Percentiles rank a stretch among this genome's conserved stretches.
These are phyloP conservation scores for Dolichallabes microphthalmus DNA, from an alignment of 2,113 vertebrate genomes.

Conservation along the genomic window DNA sequence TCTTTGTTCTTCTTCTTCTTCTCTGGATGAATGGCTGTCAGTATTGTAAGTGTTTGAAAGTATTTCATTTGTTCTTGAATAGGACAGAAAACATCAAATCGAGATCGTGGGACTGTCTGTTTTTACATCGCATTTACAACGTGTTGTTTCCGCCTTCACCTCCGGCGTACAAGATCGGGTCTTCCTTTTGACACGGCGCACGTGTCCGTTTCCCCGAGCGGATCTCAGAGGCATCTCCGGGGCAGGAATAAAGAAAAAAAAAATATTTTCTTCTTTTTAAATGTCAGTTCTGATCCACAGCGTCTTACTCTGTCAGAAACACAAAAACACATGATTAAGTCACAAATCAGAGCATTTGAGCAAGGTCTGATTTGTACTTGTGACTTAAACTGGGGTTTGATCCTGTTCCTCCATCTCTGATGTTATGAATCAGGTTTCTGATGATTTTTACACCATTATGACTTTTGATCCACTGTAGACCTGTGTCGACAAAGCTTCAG, in stretches of 20 bases:
- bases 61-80: constrained; percentile 79
- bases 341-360: not conserved
- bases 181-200: constrained; percentile 76
- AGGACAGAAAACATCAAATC: constrained; percentile 81
- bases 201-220: constrained; percentile 83
- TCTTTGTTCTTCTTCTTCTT: constrained; percentile 62
- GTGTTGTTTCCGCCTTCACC: constrained; percentile 49
- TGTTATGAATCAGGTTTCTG: not conserved
- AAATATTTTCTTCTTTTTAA: constrained; percentile 46
- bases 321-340: not conserved
- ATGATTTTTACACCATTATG: not conserved
- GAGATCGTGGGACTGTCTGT: constrained; percentile 90
- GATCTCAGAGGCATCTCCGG: constrained; percentile 76
- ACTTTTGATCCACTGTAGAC: not conserved
- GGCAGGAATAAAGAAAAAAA: constrained; percentile 78
- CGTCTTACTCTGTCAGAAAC: constrained; percentile 81
- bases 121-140: constrained; percentile 99
- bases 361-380: not conserved
- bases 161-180: constrained; percentile 20
- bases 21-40: constrained; percentile 60
- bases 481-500: not conserved
- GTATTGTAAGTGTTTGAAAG: constrained; percentile 82
- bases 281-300: constrained; percentile 72
- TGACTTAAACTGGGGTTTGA: not conserved
- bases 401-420: not conserved